Evolutionary conservation across 2,113 vertebrate genomes (phyloP).

Genomic region (Ellobius talpinus): DNA sequence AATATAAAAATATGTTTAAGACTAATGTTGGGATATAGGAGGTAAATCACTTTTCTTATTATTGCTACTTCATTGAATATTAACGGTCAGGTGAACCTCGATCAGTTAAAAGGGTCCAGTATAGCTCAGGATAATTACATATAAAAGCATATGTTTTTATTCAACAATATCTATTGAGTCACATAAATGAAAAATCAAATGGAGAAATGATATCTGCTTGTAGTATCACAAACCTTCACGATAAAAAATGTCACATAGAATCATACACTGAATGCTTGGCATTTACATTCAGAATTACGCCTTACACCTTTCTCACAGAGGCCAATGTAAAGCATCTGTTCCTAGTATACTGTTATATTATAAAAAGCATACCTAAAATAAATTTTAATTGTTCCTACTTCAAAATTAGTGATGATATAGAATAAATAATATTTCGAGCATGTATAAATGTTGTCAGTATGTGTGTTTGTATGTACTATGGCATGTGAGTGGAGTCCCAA

Average conservation of each 20-base stretch:
- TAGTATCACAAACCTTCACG: neutral
- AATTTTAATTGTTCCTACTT: neutral
- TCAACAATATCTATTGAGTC: neutral
- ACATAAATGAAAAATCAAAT: constrained; percentile 13
- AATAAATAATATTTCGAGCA: neutral
- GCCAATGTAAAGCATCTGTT: neutral
- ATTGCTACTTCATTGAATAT: constrained; percentile 29
- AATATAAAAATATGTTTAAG: neutral
- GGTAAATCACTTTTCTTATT: neutral
- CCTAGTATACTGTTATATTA: neutral
- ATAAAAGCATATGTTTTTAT: neutral
- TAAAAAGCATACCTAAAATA: neutral
- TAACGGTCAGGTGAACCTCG: neutral
- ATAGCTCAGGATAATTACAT: neutral
- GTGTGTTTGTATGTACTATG: neutral
- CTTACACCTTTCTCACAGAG: neutral
- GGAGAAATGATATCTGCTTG: neutral
- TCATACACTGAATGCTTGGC: neutral
- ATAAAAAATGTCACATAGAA: neutral
- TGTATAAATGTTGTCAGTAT: neutral
- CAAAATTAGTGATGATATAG: neutral
- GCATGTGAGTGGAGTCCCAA: neutral
- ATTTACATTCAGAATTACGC: constrained; percentile 36
- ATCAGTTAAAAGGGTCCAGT: neutral
- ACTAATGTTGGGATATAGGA: neutral